Evolutionary conservation across 2,888 invertebrate genomes (phyloP).

Genomic region (Cephus sareptanus): DNA sequence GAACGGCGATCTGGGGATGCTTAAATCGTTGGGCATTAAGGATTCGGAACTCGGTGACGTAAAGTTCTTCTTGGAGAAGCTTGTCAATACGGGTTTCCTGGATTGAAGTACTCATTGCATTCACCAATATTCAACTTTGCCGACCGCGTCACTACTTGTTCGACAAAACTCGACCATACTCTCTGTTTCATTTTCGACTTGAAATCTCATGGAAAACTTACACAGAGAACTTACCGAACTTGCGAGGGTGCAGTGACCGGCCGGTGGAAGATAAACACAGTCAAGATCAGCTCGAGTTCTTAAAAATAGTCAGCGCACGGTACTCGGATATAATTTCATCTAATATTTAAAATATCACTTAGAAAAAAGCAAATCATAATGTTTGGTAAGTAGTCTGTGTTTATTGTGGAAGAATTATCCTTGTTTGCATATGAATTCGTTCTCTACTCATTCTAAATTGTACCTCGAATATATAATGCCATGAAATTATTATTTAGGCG

Average conservation of each 20-base stretch:
- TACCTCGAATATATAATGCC: too few species aligned
- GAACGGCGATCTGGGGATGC: constrained; percentile 93
- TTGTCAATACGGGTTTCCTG: constrained; percentile 95
- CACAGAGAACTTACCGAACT: not conserved
- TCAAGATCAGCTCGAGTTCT: not conserved
- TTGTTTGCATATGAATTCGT: not conserved
- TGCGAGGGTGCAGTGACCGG: not conserved
- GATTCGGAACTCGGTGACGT: constrained; percentile 95
- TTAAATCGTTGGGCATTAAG: constrained; percentile 93
- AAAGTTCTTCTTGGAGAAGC: constrained; percentile 95
- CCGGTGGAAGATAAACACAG: not conserved
- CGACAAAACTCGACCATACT: not conserved
- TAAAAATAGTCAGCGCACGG: not conserved
- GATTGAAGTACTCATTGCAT: constrained; percentile 73
- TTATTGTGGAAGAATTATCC: not conserved
- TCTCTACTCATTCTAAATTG: too few species aligned
- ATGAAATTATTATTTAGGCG: too few species aligned
- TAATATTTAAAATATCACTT: not conserved
- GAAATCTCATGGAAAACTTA: not conserved
- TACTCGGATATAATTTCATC: not conserved
- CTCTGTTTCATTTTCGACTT: not conserved
- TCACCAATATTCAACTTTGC: not conserved
- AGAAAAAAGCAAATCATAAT: not conserved
- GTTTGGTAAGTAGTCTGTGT: not conserved
- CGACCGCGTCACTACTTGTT: not conserved